Conservation (phyloP, 2,797 vertebrate species). For the Thripadectes ignobilis region DNA sequence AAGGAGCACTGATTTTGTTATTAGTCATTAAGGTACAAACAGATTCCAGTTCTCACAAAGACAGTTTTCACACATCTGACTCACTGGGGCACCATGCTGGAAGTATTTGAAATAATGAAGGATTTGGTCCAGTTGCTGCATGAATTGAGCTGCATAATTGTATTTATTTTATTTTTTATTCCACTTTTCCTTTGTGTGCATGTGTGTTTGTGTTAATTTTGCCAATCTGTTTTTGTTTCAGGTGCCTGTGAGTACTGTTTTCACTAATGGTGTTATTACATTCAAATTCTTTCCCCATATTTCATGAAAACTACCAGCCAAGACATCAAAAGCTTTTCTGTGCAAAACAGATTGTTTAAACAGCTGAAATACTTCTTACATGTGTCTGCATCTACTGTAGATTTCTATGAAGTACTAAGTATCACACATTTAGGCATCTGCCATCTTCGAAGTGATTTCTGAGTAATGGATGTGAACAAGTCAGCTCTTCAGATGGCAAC, state of each 20-base stretch:
- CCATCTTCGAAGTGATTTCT: constrained; percentile 36
- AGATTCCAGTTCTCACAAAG: not conserved
- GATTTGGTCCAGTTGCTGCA: not conserved
- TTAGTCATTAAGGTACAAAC: not conserved
- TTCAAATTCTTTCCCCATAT: constrained; percentile 73
- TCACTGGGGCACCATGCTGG: not conserved
- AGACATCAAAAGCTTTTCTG: constrained; percentile 68
- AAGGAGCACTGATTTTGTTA: constrained; percentile 22
- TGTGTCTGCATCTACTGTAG: constrained; percentile 39
- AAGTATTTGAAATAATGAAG: constrained; percentile 44
- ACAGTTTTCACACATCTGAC: constrained; percentile 11
- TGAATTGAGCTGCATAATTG: constrained; percentile 39
- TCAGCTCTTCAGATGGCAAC: constrained; percentile 46
- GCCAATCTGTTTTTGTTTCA: constrained; percentile 63
- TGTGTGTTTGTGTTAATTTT: not conserved
- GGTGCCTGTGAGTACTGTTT: constrained; percentile 45
- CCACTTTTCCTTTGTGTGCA: not conserved
- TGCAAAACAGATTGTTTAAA: constrained; percentile 71
- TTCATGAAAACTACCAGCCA: constrained; percentile 71
- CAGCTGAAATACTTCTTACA: constrained; percentile 57
- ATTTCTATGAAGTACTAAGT: constrained; percentile 61
- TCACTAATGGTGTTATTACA: constrained; percentile 58
- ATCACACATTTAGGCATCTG: constrained; percentile 57
- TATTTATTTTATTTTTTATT: constrained; percentile 45
- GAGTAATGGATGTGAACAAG: constrained; percentile 60